phyloP scores from a whole-genome alignment of 2,113 vertebrate species.

The Macquaria ambigua region DNA sequence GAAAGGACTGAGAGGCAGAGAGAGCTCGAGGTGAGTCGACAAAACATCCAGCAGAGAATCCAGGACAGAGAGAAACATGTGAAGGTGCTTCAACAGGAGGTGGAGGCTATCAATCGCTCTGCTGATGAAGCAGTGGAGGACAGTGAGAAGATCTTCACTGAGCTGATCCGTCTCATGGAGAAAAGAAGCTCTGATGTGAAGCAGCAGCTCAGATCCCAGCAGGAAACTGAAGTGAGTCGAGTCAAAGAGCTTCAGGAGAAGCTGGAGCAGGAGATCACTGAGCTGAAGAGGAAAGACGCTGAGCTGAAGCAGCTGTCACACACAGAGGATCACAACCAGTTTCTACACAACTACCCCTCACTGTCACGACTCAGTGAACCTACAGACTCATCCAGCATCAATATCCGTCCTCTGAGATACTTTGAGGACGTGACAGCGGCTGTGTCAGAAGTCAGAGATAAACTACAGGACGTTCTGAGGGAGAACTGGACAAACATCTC shows the following conservation, averaged over 20 bases:
- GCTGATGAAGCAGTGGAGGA: conserved; percentile 34
- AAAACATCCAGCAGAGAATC: conserved; percentile 18
- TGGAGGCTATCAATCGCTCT: not conserved
- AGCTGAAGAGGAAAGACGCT: too few species aligned
- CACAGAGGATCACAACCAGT: conserved; percentile 30
- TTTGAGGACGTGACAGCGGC: conserved; percentile 3
- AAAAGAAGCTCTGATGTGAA: not conserved
- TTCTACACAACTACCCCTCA: conserved; percentile 10
- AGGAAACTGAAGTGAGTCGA: too few species aligned
- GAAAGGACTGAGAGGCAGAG: too few species aligned
- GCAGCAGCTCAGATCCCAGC: too few species aligned
- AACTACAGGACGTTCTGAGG: not conserved
- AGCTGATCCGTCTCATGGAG: conserved; percentile 26
- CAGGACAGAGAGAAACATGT: not conserved
- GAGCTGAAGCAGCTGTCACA: conserved; percentile 7
- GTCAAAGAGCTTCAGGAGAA: too few species aligned
- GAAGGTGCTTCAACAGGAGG: not conserved
- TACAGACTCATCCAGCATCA: too few species aligned
- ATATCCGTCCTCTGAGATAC: too few species aligned
- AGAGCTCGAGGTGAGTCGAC: not conserved
- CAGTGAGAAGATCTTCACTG: conserved; percentile 26
- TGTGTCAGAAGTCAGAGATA: not conserved
- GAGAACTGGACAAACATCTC: not conserved
- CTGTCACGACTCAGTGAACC: not conserved
- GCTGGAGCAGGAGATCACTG: too few species aligned